These are phyloP conservation scores for Oscheius sp. DNA, from an alignment of 2,888 invertebrate genomes.

Conservation along the genomic window DNA sequence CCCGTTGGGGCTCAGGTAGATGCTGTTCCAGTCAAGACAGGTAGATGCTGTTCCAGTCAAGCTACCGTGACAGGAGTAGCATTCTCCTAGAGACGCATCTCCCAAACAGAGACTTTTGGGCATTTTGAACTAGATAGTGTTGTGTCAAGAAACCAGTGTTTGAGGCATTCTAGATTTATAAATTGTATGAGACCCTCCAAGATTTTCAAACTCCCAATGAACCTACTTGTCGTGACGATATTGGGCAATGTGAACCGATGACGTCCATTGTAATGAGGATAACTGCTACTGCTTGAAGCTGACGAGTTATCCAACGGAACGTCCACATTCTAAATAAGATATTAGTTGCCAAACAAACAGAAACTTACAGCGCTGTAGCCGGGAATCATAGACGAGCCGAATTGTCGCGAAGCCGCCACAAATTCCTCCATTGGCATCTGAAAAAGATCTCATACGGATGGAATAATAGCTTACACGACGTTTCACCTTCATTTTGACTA, in stretches of 20 bases:
- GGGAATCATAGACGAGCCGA: constrained; percentile 34
- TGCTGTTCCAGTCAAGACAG: no score
- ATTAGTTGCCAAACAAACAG: constrained; percentile 1
- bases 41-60: no score
- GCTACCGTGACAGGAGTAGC: no score
- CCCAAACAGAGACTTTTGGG: no score
- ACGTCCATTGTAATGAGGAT: constrained; percentile 20
- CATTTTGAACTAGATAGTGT: no score
- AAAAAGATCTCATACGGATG: not conserved
- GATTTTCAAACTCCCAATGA: not conserved
- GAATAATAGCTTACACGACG: not conserved
- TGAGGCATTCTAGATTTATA: no score
- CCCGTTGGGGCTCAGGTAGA: no score
- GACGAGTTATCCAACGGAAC: constrained; percentile 32
- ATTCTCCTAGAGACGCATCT: no score
- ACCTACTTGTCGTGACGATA: constrained; percentile 35
- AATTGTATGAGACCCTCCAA: no score
- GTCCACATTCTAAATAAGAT: not conserved
- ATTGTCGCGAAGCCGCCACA: constrained; percentile 25
- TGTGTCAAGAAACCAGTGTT: no score
- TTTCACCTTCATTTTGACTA: not conserved
- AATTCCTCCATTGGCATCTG: constrained; percentile 41
- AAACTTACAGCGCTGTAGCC: constrained; percentile 30
- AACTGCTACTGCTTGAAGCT: constrained; percentile 22
- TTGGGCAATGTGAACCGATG: constrained; percentile 31